These are phyloP conservation scores for Danio jaintianensis DNA, from an alignment of 2,797 vertebrate genomes.

Conservation along the genomic window DNA sequence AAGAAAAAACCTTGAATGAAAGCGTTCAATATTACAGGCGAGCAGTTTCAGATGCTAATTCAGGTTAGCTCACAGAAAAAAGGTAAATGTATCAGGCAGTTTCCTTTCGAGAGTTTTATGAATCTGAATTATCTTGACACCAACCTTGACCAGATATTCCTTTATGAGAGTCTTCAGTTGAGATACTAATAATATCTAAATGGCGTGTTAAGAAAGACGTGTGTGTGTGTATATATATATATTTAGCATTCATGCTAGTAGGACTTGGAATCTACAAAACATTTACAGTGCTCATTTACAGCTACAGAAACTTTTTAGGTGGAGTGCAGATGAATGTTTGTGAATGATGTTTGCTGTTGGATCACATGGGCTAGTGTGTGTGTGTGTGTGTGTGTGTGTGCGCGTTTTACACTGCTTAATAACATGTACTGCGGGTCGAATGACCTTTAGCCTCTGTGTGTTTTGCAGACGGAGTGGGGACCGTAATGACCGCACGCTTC, in stretches of 20 bases:
- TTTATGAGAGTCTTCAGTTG: not conserved
- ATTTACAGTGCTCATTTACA: not conserved
- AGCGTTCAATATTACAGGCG: not conserved
- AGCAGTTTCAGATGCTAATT: not conserved
- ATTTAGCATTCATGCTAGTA: not conserved
- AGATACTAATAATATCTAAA: not conserved
- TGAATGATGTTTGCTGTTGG: not conserved
- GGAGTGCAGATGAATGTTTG: constrained; percentile 31
- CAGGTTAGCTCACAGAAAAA: not conserved
- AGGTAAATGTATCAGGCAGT: not conserved
- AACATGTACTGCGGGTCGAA: not conserved
- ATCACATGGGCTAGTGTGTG: not conserved
- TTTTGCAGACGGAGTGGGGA: constrained; percentile 89
- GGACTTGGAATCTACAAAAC: not conserved
- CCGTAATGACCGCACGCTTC: constrained; percentile 99
- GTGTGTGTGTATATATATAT: constrained; percentile 2
- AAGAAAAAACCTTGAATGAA: constrained; percentile 25
- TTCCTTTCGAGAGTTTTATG: not conserved
- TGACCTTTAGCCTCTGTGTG: constrained; percentile 34
- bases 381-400: constrained; percentile 4
- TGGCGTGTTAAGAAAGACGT: too few relatives aligned
- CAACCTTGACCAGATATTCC: not conserved
- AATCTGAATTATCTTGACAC: not conserved
- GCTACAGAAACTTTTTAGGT: constrained; percentile 29
- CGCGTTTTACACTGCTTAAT: constrained; percentile 10